Conservation (phyloP, 2,888 invertebrate genomes). For the Scaptomyza parva region DNA sequence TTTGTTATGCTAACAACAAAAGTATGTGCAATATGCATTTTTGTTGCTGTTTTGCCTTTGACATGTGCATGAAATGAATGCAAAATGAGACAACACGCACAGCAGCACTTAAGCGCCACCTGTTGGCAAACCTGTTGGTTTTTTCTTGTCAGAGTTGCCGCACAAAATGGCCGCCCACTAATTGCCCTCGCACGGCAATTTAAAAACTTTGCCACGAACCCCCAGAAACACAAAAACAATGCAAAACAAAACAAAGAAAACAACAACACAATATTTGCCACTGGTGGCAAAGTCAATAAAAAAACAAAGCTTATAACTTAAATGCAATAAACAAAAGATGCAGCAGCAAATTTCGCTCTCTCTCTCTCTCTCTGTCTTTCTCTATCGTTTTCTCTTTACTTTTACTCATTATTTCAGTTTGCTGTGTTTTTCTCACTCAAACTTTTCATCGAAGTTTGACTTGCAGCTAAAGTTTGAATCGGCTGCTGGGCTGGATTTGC, state of each 20-base stretch:
- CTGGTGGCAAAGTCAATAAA: slow-evolving; percentile 60
- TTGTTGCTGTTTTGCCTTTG: slow-evolving; percentile 53
- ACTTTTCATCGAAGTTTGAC: slow-evolving; percentile 76
- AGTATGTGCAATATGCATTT: slow-evolving; percentile 66
- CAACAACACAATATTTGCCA: slow-evolving; percentile 53
- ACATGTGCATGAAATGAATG: slow-evolving; percentile 64
- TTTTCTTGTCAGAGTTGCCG: slow-evolving; percentile 18
- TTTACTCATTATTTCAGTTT: slow-evolving; percentile 33
- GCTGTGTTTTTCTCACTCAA: slow-evolving; percentile 58
- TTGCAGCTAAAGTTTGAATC: slow-evolving; percentile 52
- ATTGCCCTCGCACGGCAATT: slow-evolving; percentile 60
- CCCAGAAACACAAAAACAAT: neutral
- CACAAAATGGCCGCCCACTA: slow-evolving; percentile 48
- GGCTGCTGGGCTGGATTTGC: slow-evolving; percentile 25
- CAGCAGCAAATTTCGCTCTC: slow-evolving; percentile 16
- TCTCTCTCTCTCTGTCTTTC: slow-evolving; percentile 2
- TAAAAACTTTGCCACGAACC: slow-evolving; percentile 24
- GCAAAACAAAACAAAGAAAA: slow-evolving; percentile 20
- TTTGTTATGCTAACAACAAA: slow-evolving; percentile 56
- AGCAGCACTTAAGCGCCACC: slow-evolving; percentile 39
- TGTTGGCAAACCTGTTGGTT: slow-evolving; percentile 58
- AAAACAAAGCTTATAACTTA: slow-evolving; percentile 67
- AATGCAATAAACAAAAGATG: slow-evolving; percentile 55
- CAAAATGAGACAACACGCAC: slow-evolving; percentile 59
- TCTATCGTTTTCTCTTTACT: neutral